These are phyloP conservation scores for Chaetodon trifascialis DNA, from an alignment of 2,113 vertebrate species.

Conservation along the genomic window DNA sequence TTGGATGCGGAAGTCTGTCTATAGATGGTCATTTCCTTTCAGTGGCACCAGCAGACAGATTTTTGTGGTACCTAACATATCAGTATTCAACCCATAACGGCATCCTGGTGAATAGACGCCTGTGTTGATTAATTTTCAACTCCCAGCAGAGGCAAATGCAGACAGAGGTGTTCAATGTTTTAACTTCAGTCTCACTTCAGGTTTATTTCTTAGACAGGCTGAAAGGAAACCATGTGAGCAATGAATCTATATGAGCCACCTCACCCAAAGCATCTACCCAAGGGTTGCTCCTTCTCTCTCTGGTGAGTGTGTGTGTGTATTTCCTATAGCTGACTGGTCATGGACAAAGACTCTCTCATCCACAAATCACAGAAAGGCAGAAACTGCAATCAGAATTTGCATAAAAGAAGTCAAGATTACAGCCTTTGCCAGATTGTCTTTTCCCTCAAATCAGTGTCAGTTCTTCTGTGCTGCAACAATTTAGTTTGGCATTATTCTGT, in stretches of 20 bases:
- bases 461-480: conserved; percentile 11
- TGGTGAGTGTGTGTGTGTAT: conserved; percentile 57
- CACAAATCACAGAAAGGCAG: conserved; percentile 56
- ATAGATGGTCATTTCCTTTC: conserved; percentile 70
- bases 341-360: conserved; percentile 66
- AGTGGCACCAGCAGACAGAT: conserved; percentile 50
- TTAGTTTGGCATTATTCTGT: conserved; percentile 40
- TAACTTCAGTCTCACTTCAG: conserved; percentile 33
- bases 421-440: conserved; percentile 14
- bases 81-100: conserved; percentile 54
- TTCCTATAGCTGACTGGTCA: conserved; percentile 69
- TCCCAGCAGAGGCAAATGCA: conserved; percentile 31
- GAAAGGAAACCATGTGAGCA: conserved; percentile 53
- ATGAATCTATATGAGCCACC: conserved; percentile 1
- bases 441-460: conserved; percentile 22
- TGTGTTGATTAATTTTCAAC: conserved; percentile 39
- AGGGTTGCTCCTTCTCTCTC: conserved; percentile 47
- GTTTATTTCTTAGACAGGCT: conserved; percentile 17
- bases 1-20: conserved; percentile 60
- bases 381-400: conserved; percentile 56
- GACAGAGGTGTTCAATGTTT: conserved; percentile 12
- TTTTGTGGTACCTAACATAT: conserved; percentile 61
- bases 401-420: conserved; percentile 34
- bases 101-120: conserved; percentile 25
- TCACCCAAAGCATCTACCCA: conserved; percentile 58